Evolutionary conservation across 2,888 invertebrate genomes (phyloP), one percentile per base, ranked within the genome.

Genomic region (Brachylomia viminalis): DNA sequence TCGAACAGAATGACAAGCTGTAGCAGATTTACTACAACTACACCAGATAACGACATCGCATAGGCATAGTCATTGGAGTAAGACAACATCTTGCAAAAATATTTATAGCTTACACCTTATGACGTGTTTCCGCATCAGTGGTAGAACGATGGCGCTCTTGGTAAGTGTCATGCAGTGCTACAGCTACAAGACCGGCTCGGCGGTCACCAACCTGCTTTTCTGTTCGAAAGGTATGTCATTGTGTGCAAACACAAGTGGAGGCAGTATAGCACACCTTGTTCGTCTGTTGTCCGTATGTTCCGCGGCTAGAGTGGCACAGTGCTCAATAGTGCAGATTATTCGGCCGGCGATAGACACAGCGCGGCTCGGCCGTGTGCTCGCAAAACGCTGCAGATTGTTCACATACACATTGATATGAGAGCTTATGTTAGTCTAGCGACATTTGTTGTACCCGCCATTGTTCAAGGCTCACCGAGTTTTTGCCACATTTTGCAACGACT

Each of bases 241-340:
- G 27, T 52, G 45, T n/a, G 15, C 27, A 54, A 54, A 67, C 23
- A 62, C 27, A 69, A 5, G 27, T 7, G 17, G 23, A 38, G 45
- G 13, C 45, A 45, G 47, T 64, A 42, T 72, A 45, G 23, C 52
- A 33, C 47, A 33, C 47, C 15, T 17, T 17, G 65, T 30, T 42
- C n/a, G 3, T 17, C 52, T 56, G 56, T 49, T 47, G 64, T 62
- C 23, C 33, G 42, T 49, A 56, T 11, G 42, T 70, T 67, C 45
- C 56, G 13, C 30, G 23, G 58, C 47, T 59, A 47, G 23, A 27
- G 49, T n/a, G 67, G 20, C 30, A 66, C 66, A 80, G 54, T 66
- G 45, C 65, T 73, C 72, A 52, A 56, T 67, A 58, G 61, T n/a
- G 52, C 38, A 33, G 65, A 83, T 71, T 33, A 73, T 56, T 56